phyloP scores from a whole-genome alignment of 2,797 vertebrate genomes.

The Danio kyathit region DNA sequence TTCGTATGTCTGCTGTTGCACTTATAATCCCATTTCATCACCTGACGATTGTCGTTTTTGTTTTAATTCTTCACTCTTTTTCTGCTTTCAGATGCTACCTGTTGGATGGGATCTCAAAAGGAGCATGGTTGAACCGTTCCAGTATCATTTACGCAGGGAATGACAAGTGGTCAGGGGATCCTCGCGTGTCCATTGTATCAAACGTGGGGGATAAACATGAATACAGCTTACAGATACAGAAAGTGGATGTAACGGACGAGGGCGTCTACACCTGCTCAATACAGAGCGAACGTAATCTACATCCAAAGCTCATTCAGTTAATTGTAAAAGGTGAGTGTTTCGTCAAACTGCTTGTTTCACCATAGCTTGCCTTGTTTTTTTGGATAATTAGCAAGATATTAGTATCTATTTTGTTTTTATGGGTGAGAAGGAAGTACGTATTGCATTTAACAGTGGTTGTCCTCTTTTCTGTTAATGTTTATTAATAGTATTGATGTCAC shows the following conservation, averaged over 20 bases:
- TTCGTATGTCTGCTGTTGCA: not conserved
- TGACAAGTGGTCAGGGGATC: conserved; percentile 98
- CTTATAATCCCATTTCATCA: too few relatives aligned
- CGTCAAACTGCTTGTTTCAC: not conserved
- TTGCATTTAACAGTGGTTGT: not conserved
- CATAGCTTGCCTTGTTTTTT: not conserved
- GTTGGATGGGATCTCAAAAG: conserved; percentile 96
- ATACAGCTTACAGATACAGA: conserved; percentile 98
- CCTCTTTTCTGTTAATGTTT: not conserved
- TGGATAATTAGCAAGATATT: not conserved
- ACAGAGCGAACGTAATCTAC: conserved; percentile 91
- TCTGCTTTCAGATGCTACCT: conserved; percentile 89
- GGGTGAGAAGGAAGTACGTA: too few relatives aligned
- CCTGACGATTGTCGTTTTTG: too few relatives aligned
- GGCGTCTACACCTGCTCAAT: conserved; percentile 96
- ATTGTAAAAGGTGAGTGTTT: conserved; percentile 90
- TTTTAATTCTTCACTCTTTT: not conserved
- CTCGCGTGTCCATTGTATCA: conserved; percentile 94
- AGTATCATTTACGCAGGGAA: conserved; percentile 97
- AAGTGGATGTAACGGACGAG: conserved; percentile 94
- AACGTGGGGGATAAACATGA: conserved; percentile 88
- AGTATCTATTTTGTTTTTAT: not conserved
- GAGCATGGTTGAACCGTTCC: conserved; percentile 98
- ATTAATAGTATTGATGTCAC: not conserved
- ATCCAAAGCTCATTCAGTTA: conserved; percentile 93